Conservation (phyloP, 1,140 invertebrate species). For the Bombus affinis region DNA sequence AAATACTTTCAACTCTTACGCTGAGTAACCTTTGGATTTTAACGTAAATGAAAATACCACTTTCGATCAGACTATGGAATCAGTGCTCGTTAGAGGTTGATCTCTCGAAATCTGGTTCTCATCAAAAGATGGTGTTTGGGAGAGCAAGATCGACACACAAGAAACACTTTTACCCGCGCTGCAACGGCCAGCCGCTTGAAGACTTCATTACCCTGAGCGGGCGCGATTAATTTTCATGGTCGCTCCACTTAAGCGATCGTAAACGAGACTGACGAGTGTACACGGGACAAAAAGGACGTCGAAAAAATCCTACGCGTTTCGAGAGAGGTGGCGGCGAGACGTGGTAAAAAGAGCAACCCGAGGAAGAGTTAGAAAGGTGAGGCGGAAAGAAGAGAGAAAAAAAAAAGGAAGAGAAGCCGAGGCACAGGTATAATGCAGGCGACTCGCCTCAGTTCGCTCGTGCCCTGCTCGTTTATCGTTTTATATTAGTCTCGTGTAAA, state of each 20-base stretch:
- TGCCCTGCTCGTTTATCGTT: conserved; percentile 41
- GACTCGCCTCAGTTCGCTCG: conserved; percentile 15
- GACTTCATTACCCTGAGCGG: conserved; percentile 47
- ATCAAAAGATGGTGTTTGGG: too few relatives aligned
- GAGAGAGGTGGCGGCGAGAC: conserved; percentile 30
- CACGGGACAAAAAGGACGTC: conserved; percentile 27
- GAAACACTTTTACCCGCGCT: conserved; percentile 16
- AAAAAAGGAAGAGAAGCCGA: not conserved
- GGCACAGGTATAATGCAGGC: conserved; percentile 12
- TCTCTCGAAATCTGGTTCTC: not conserved
- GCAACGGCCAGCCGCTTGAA: not conserved
- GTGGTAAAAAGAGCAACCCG: not conserved
- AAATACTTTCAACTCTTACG: too few relatives aligned
- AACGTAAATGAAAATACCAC: too few relatives aligned
- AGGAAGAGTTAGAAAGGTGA: not conserved
- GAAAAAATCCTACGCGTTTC: conserved; percentile 17
- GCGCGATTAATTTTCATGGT: conserved; percentile 53
- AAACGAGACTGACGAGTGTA: conserved; percentile 48
- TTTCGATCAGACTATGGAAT: not conserved
- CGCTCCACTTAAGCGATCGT: conserved; percentile 43
- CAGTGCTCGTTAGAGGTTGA: not conserved
- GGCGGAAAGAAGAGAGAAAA: not conserved
- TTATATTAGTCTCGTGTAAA: conserved; percentile 57
- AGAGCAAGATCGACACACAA: not conserved
- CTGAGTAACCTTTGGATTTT: too few relatives aligned